phyloP scores from a whole-genome alignment of 2,113 vertebrate species.

The Gnathonemus echidnorhynchus region DNA sequence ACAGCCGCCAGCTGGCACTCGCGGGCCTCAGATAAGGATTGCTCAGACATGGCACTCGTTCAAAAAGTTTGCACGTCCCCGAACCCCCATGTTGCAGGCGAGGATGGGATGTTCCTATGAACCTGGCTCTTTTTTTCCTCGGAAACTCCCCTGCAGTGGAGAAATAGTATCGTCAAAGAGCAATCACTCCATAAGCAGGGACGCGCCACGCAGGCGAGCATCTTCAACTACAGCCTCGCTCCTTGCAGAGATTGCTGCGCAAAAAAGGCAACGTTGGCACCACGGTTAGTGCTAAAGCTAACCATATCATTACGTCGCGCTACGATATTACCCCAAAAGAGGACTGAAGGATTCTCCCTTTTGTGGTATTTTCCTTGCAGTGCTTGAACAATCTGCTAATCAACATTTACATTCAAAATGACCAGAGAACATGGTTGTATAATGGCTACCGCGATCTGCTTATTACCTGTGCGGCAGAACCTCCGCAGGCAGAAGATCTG shows the following conservation, averaged over 20 bases:
- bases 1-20: constrained; percentile 77
- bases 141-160: constrained; percentile 66
- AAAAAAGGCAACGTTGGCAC: not conserved
- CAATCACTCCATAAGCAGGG: constrained; percentile 47
- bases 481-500: constrained; percentile 4
- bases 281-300: not conserved
- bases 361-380: not conserved
- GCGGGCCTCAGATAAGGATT: constrained; percentile 71
- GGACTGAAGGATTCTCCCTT: constrained; percentile 12
- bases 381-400: not conserved
- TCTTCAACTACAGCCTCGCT: constrained; percentile 35
- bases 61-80: constrained; percentile 75
- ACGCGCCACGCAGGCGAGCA: constrained; percentile 42
- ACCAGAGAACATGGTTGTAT: not conserved
- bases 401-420: not conserved
- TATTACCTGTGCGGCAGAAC: constrained; percentile 19
- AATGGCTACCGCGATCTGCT: not conserved
- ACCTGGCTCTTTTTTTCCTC: constrained; percentile 62
- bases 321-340: not conserved
- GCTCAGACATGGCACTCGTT: constrained; percentile 71
- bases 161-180: constrained; percentile 68
- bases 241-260: constrained; percentile 29
- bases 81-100: constrained; percentile 66
- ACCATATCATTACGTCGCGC: not conserved
- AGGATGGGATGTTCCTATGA: constrained; percentile 74